Evolutionary conservation across 2,113 vertebrate species (phyloP).

Genomic region (Clinocottus analis): DNA sequence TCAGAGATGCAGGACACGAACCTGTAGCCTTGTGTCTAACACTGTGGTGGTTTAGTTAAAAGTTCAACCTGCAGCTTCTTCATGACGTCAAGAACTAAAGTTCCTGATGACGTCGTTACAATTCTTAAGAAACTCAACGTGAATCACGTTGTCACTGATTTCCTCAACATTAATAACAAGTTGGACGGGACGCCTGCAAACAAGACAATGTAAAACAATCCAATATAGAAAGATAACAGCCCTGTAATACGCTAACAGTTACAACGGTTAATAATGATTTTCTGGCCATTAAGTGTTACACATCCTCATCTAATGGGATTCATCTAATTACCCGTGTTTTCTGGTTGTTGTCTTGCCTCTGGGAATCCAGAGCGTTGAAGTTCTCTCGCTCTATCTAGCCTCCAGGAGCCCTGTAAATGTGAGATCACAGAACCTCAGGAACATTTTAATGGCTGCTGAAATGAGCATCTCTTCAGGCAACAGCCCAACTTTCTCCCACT

Average conservation of each 20-base stretch:
- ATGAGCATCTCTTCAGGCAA: constrained; percentile 72
- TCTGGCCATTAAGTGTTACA: constrained; percentile 47
- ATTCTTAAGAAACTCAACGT: not conserved
- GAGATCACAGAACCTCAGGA: constrained; percentile 70
- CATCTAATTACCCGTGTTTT: constrained; percentile 68
- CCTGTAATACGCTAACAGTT: constrained; percentile 19
- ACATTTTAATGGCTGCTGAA: constrained; percentile 73
- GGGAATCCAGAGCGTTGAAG: constrained; percentile 51
- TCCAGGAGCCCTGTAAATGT: constrained; percentile 61
- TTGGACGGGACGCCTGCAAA: not conserved
- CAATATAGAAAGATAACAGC: constrained; percentile 7
- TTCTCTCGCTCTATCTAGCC: constrained; percentile 51
- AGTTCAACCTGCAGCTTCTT: not conserved
- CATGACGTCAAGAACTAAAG: not conserved
- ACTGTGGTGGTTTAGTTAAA: not conserved
- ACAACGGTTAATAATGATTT: constrained; percentile 47
- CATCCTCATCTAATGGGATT: constrained; percentile 60
- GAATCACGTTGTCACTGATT: not conserved
- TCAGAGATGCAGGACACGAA: not conserved
- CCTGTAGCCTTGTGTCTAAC: not conserved
- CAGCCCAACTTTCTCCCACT: constrained; percentile 69
- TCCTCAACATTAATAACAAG: not conserved
- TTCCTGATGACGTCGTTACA: no score
- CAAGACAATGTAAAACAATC: not conserved
- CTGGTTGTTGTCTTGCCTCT: constrained; percentile 65